A percentile compares a stretch with the other conserved stretches of the same genome.
Conservation (phyloP, 2,113 vertebrate species). For the Ictidomys tridecemlineatus region DNA sequence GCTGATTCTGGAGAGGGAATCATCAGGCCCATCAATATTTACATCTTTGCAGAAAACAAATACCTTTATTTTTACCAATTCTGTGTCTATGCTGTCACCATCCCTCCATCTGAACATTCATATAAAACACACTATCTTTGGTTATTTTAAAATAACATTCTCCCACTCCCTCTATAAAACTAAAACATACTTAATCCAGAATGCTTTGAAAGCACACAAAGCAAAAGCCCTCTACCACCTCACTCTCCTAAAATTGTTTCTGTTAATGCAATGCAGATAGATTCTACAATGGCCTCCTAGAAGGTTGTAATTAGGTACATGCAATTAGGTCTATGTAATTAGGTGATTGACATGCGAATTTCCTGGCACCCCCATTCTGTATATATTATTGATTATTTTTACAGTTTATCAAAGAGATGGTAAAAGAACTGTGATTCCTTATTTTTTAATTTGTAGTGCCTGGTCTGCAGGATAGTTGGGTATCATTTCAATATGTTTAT, state of each 20-base stretch:
- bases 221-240: background rate
- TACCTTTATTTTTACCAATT: background rate
- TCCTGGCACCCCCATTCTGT: background rate
- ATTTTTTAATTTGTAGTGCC: background rate
- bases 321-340: too few species aligned
- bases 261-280: background rate
- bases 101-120: background rate
- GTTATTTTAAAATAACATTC: conserved; percentile 9
- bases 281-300: background rate
- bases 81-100: background rate
- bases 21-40: background rate
- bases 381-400: background rate
- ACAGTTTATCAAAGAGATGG: background rate
- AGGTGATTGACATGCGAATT: conserved; percentile 6
- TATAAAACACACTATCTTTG: background rate
- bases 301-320: background rate
- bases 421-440: background rate
- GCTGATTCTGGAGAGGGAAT: background rate
- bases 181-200: background rate
- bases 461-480: background rate
- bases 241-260: background rate
- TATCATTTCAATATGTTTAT: background rate
- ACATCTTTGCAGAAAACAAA: background rate
- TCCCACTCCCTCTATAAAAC: background rate
- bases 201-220: background rate